These are phyloP conservation scores for Molanna angustata DNA, from an alignment of 2,888 invertebrate genomes.

Conservation along the genomic window DNA sequence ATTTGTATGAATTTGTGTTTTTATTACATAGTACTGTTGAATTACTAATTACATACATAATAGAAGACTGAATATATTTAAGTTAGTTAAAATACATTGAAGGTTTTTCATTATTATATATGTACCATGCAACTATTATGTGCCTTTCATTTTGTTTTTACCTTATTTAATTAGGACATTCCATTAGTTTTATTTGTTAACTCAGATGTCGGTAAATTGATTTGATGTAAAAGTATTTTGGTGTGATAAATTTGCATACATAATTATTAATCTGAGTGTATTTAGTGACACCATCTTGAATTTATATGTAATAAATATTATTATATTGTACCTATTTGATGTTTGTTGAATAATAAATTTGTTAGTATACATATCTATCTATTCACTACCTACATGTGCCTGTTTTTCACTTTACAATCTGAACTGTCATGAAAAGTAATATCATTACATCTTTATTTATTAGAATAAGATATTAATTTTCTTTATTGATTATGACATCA, in stretches of 20 bases:
- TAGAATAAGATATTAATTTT: constrained; percentile 46
- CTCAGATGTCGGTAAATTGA: constrained; percentile 22
- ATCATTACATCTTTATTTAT: constrained; percentile 35
- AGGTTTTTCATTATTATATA: constrained; percentile 8
- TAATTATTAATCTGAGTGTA: constrained; percentile 20
- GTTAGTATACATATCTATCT: constrained; percentile 28
- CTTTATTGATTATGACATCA: constrained; percentile 49
- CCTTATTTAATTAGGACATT: constrained; percentile 41
- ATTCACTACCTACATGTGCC: constrained; percentile 32
- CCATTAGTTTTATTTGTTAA: constrained; percentile 41
- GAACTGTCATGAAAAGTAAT: constrained; percentile 29
- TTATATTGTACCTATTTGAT: constrained; percentile 30
- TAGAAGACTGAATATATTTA: constrained; percentile 50
- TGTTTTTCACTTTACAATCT: constrained; percentile 30
- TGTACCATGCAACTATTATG: constrained; percentile 35
- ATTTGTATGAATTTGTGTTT: not conserved
- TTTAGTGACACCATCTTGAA: constrained; percentile 22
- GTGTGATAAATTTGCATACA: constrained; percentile 12
- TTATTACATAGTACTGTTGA: not conserved
- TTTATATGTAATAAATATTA: constrained; percentile 24
- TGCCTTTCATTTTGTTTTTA: constrained; percentile 50
- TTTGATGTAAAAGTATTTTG: constrained; percentile 20
- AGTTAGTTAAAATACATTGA: constrained; percentile 25
- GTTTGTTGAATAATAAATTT: constrained; percentile 32
- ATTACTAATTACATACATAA: constrained; percentile 23